Conservation (phyloP, 2,888 invertebrate species). For the Spilarctia lutea region DNA sequence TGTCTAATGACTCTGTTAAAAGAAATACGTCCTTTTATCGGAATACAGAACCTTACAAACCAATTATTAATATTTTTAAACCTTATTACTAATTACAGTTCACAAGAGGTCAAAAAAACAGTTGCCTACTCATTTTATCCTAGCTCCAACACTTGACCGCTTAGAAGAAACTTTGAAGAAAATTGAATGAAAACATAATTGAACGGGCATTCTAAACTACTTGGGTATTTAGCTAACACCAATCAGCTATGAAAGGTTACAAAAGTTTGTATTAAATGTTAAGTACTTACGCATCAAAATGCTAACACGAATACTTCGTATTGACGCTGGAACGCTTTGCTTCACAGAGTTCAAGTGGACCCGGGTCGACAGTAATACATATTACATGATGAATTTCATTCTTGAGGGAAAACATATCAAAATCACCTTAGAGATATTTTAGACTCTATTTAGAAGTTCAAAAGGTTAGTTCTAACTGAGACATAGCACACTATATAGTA, state of each 20-base stretch:
- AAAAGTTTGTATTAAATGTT: slow-evolving; percentile 12
- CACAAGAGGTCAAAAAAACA: background rate
- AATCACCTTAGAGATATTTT: background rate
- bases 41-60: background rate
- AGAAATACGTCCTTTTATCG: background rate
- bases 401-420: background rate
- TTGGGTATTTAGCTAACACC: slow-evolving; percentile 1
- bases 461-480: background rate
- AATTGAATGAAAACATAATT: slow-evolving; percentile 3
- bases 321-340: slow-evolving; percentile 3
- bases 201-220: background rate
- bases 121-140: background rate
- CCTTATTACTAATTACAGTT: slow-evolving; percentile 1
- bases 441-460: background rate
- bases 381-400: background rate
- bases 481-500: no score
- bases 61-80: background rate
- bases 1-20: no score
- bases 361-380: background rate
- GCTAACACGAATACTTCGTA: background rate
- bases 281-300: background rate
- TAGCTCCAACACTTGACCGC: background rate
- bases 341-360: background rate
- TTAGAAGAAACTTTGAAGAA: background rate
- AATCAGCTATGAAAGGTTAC: background rate